Percentiles rank a stretch among this genome's conserved stretches.
phyloP scores from a whole-genome alignment of 2,113 vertebrate genomes.

The Merops nubicus region DNA sequence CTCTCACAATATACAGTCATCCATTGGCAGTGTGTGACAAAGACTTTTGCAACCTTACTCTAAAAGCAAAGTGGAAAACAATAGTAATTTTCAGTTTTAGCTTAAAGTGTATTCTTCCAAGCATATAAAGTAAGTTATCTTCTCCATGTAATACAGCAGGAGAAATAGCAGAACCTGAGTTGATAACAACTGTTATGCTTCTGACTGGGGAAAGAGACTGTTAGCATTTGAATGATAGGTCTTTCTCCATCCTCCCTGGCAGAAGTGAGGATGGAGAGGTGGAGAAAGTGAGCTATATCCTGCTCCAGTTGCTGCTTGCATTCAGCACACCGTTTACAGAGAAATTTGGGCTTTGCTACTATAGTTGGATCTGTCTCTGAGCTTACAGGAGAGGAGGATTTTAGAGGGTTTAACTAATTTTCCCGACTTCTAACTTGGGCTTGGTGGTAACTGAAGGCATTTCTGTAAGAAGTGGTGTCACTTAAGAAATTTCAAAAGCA shows the following conservation, averaged over 20 bases:
- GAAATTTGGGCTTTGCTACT: not conserved
- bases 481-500: not conserved
- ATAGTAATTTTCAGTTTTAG: no score
- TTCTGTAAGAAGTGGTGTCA: not conserved
- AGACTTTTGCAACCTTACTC: not conserved
- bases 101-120: not conserved
- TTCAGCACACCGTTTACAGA: not conserved
- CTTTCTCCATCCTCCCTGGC: not conserved
- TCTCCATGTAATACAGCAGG: not conserved
- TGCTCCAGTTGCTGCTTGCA: not conserved
- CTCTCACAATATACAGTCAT: not conserved
- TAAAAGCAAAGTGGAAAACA: no score
- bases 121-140: not conserved
- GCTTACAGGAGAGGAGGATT: not conserved
- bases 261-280: not conserved
- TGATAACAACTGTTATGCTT: not conserved
- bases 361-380: not conserved
- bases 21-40: not conserved
- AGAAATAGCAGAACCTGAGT: not conserved
- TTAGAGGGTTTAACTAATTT: not conserved
- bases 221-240: not conserved
- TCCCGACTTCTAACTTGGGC: not conserved
- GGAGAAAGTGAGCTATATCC: not conserved
- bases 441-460: not conserved
- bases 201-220: not conserved